Conservation (phyloP, 2,888 invertebrate genomes). For the Rhamnusium bicolor region DNA sequence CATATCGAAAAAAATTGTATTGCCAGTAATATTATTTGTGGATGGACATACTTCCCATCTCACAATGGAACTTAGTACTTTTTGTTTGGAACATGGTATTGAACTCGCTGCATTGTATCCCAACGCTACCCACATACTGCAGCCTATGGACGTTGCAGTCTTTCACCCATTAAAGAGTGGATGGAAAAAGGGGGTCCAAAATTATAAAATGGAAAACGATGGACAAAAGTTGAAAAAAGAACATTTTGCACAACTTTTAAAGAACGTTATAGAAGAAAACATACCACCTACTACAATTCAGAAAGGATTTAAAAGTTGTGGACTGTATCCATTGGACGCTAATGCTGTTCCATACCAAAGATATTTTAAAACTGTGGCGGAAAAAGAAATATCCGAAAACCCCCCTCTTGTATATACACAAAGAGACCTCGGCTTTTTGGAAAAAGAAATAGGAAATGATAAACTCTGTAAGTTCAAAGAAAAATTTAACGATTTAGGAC, state of each 20-base stretch:
- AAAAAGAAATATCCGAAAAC: neutral
- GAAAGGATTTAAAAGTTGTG: slow-evolving; percentile 38
- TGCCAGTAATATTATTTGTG: no score
- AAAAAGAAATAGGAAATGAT: neutral
- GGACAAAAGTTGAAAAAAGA: slow-evolving; percentile 30
- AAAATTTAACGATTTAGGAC: neutral
- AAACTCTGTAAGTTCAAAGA: neutral
- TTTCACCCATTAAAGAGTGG: slow-evolving; percentile 16
- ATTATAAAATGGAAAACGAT: slow-evolving; percentile 30
- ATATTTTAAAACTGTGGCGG: no score
- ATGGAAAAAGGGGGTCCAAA: slow-evolving; percentile 20
- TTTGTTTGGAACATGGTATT: slow-evolving; percentile 15
- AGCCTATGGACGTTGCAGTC: slow-evolving; percentile 22
- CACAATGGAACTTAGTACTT: slow-evolving; percentile 10
- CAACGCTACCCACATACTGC: slow-evolving; percentile 24
- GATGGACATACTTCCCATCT: no score
- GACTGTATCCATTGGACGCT: no score
- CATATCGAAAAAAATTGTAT: neutral
- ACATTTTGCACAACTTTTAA: slow-evolving; percentile 22
- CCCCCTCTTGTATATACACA: neutral
- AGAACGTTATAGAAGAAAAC: slow-evolving; percentile 3
- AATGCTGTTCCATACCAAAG: no score
- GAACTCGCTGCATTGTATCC: slow-evolving; percentile 6
- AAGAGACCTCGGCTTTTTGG: neutral
- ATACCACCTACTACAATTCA: slow-evolving; percentile 21